Conservation (phyloP, 2,888 invertebrate genomes). For the Chesias legatella region DNA sequence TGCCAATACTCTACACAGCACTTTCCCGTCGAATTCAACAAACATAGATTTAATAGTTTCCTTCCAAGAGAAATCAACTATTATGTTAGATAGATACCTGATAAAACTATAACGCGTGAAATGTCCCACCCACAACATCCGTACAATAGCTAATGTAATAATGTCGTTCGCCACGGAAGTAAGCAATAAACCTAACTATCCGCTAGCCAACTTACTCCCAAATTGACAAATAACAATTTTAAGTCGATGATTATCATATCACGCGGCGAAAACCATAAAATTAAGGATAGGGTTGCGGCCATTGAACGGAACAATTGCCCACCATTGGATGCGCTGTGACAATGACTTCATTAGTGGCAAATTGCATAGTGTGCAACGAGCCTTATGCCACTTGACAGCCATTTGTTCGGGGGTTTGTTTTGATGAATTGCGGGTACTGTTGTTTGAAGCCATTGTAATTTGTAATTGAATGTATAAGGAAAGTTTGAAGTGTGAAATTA, state of each 20-base stretch:
- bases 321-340: conserved; percentile 41
- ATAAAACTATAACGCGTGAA: conserved; percentile 1
- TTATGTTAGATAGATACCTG: conserved; percentile 1
- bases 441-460: conserved; percentile 10
- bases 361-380: conserved; percentile 21
- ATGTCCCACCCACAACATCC: background rate
- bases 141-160: conserved; percentile 10
- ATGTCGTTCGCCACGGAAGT: conserved; percentile 33
- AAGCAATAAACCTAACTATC: conserved; percentile 39
- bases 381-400: conserved; percentile 18
- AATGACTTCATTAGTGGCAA: conserved; percentile 59
- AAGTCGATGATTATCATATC: conserved; percentile 53
- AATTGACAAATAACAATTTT: conserved; percentile 63
- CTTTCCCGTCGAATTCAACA: no score
- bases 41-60: no score
- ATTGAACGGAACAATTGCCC: conserved; percentile 59
- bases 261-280: conserved; percentile 51
- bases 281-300: conserved; percentile 51
- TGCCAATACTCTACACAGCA: no score
- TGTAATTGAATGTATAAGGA: conserved; percentile 4
- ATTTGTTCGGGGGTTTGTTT: conserved; percentile 4
- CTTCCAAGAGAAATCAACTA: no score
- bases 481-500: no score
- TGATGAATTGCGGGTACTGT: conserved; percentile 4
- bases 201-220: conserved; percentile 33